Conservation (phyloP, 30 jellyfish, hydroid and myxozoan genomes). For the Cassiopea xamachana region DNA sequence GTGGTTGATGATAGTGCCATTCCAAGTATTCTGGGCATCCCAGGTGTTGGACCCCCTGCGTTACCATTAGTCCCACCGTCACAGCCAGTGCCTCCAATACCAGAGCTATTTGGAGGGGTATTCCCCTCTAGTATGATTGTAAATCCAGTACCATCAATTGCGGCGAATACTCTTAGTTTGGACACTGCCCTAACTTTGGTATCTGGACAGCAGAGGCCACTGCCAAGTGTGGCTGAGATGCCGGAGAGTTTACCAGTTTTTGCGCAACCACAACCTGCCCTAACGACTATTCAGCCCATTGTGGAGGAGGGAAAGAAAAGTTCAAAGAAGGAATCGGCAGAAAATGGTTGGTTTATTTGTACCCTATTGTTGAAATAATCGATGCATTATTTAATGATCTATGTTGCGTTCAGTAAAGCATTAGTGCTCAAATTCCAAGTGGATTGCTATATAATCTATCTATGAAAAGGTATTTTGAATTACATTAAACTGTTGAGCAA, state of each 20-base stretch:
- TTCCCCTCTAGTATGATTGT: conserved; percentile 46
- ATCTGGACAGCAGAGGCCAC: conserved; percentile 92
- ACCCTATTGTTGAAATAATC: background rate
- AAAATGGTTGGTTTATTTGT: conserved; percentile 21
- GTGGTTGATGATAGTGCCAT: conserved; percentile 83
- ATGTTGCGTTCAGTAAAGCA: background rate
- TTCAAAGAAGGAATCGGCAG: conserved; percentile 3
- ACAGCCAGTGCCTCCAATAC: conserved; percentile 51
- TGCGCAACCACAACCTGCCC: conserved; percentile 70
- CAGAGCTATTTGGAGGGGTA: conserved; percentile 58
- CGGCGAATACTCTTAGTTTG: conserved; percentile 58
- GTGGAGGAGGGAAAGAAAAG: conserved; percentile 23
- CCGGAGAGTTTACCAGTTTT: conserved; percentile 66
- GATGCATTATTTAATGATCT: background rate
- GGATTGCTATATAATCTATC: too few species aligned
- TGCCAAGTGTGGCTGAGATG: conserved; percentile 89
- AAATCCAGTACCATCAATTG: conserved; percentile 78
- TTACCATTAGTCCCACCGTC: conserved; percentile 74
- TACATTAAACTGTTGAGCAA: too few species aligned
- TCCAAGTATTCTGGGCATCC: conserved; percentile 85
- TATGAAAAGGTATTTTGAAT: too few species aligned
- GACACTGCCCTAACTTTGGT: conserved; percentile 89
- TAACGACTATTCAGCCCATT: conserved; percentile 56
- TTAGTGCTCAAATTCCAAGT: too few species aligned
- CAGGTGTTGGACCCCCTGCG: conserved; percentile 45